phyloP scores from a whole-genome alignment of 2,113 vertebrate genomes.

The Syngnathoides biaculeatus region DNA sequence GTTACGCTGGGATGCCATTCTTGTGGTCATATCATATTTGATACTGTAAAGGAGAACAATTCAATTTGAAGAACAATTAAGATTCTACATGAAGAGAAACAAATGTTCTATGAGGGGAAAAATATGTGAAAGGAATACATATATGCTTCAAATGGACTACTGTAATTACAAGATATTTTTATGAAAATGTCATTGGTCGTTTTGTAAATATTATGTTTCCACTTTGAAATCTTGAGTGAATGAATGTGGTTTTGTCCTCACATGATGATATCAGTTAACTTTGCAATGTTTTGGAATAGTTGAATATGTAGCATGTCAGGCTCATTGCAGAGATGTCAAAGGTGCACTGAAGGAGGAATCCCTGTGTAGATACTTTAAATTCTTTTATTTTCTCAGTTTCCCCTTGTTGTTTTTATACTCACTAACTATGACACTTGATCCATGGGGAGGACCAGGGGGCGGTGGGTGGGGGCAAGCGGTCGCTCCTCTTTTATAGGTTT shows the following conservation, averaged over 20 bases:
- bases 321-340: constrained; percentile 53
- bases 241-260: constrained; percentile 64
- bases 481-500: constrained; percentile 12
- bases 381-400: constrained; percentile 39
- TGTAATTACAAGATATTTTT: constrained; percentile 99
- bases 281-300: constrained; percentile 60
- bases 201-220: constrained; percentile 94
- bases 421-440: constrained; percentile 43
- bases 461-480: constrained; percentile 1
- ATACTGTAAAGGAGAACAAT: constrained; percentile 91
- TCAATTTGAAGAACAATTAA: constrained; percentile 83
- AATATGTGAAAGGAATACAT: constrained; percentile 84
- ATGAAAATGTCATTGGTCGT: constrained; percentile 89
- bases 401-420: constrained; percentile 49
- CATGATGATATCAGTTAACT: constrained; percentile 58
- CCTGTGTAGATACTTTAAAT: constrained; percentile 38
- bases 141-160: constrained; percentile 97
- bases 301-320: constrained; percentile 65
- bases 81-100: constrained; percentile 89
- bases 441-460: no score
- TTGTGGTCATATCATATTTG: constrained; percentile 83
- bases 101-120: constrained; percentile 60
- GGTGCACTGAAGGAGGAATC: constrained; percentile 60
- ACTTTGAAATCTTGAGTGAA: constrained; percentile 68
- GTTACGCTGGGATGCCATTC: constrained; percentile 80